phyloP scores from a whole-genome alignment of 2,113 vertebrate species.

The Noturus placidus region DNA sequence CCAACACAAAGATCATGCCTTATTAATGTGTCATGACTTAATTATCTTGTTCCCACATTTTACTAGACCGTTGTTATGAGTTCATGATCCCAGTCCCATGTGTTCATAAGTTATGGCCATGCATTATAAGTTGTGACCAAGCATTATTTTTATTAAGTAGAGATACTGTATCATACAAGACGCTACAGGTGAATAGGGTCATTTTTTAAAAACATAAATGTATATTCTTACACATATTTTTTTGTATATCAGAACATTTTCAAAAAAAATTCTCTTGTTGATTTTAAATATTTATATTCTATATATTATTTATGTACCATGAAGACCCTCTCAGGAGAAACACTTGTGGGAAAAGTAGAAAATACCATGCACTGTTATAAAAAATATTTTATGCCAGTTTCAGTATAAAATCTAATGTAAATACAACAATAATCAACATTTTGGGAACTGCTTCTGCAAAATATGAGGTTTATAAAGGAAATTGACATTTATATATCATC shows the following conservation, averaged over 20 bases:
- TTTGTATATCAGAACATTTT: neutral
- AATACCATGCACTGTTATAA: neutral
- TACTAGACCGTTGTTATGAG: neutral
- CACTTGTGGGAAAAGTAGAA: neutral
- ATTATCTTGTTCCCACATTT: too few species aligned
- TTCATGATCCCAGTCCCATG: too few species aligned
- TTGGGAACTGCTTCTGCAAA: neutral
- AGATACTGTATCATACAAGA: neutral
- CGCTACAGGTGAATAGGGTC: neutral
- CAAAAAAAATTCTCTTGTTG: neutral
- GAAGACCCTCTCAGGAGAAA: neutral
- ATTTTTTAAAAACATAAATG: neutral
- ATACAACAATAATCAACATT: neutral
- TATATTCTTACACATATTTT: neutral
- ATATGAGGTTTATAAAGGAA: neutral
- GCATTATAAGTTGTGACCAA: neutral
- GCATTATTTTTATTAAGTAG: neutral
- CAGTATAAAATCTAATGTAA: neutral
- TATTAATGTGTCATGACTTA: too few species aligned
- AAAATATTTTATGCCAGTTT: too few species aligned
- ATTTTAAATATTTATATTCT: neutral
- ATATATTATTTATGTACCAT: too few species aligned
- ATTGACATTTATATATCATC: neutral
- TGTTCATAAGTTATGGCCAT: neutral
- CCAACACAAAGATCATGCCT: neutral